A percentile compares a stretch with the other conserved stretches of the same genome.
phyloP scores from a whole-genome alignment of 2,888 invertebrate genomes.

The Drosophila kokeensis region DNA sequence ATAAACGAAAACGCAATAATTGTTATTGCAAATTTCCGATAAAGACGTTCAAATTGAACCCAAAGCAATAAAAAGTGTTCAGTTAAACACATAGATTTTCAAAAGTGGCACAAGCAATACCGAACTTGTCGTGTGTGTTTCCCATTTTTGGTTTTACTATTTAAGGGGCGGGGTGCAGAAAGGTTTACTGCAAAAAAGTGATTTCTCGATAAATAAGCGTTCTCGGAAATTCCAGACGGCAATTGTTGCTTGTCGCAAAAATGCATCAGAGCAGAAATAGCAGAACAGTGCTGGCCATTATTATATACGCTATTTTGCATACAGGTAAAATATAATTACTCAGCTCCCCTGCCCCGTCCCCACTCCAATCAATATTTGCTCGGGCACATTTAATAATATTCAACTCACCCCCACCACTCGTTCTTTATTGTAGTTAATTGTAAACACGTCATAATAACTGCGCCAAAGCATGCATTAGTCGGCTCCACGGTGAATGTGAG shows the following conservation, averaged over 20 bases:
- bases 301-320: slow-evolving; percentile 51
- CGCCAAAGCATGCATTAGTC: slow-evolving; percentile 89
- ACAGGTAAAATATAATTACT: slow-evolving; percentile 45
- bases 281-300: slow-evolving; percentile 23
- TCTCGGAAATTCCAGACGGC: slow-evolving; percentile 49
- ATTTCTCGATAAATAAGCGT: slow-evolving; percentile 40
- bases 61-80: slow-evolving; percentile 31
- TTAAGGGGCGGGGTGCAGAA: slow-evolving; percentile 36
- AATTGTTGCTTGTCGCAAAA: slow-evolving; percentile 37
- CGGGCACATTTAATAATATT: slow-evolving; percentile 6
- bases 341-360: neutral
- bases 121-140: slow-evolving; percentile 31
- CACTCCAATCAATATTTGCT: slow-evolving; percentile 39
- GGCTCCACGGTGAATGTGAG: slow-evolving; percentile 90
- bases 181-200: slow-evolving; percentile 26
- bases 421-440: slow-evolving; percentile 42
- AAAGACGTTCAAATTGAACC: slow-evolving; percentile 8
- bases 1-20: slow-evolving; percentile 70
- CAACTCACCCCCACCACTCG: neutral
- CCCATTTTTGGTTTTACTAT: slow-evolving; percentile 47
- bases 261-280: slow-evolving; percentile 40
- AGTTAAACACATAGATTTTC: slow-evolving; percentile 4
- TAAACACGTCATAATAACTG: slow-evolving; percentile 86
- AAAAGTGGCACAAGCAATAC: slow-evolving; percentile 21
- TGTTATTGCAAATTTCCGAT: slow-evolving; percentile 27